Evolutionary conservation across 1,140 invertebrate genomes (phyloP).

Genomic region (Ceratitis capitata): DNA sequence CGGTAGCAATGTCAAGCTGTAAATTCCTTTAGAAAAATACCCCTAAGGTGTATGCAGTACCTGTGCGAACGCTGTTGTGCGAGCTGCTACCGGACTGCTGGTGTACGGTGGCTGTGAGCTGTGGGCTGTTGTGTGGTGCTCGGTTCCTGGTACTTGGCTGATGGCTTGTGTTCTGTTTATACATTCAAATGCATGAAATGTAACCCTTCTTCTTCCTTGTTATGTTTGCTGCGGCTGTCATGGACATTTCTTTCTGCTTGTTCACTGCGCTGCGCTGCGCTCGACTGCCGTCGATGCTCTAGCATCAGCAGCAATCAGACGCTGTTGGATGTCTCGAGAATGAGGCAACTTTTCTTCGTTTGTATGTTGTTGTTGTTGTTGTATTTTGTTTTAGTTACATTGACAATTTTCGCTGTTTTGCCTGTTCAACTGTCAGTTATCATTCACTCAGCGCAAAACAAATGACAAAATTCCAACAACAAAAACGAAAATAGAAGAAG

Average conservation of each 20-base stretch:
- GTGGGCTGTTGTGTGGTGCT: too few species aligned
- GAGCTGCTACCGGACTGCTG: too few species aligned
- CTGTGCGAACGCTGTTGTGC: background rate
- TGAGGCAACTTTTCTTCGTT: too few species aligned
- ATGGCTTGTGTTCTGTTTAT: background rate
- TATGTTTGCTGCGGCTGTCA: background rate
- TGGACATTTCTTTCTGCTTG: conserved; percentile 15
- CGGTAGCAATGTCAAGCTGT: background rate
- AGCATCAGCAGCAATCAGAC: too few species aligned
- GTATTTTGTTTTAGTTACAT: conserved; percentile 8
- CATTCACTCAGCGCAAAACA: conserved; percentile 37
- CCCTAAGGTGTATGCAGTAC: background rate
- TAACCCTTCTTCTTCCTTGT: conserved; percentile 24
- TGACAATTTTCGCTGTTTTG: conserved; percentile 37
- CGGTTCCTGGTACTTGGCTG: background rate
- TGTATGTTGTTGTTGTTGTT: background rate
- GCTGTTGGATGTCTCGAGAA: background rate
- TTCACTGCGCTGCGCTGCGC: too few species aligned
- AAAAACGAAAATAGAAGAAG: too few species aligned
- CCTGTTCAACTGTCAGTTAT: conserved; percentile 40
- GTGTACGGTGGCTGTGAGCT: too few species aligned
- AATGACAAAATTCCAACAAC: conserved; percentile 33
- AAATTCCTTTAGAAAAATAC: conserved; percentile 26
- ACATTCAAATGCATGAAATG: conserved; percentile 13
- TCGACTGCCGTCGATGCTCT: too few species aligned